Percentiles rank a stretch among this genome's conserved stretches.
Conservation (phyloP, 2,113 vertebrate species). For the Xerus inauris region DNA sequence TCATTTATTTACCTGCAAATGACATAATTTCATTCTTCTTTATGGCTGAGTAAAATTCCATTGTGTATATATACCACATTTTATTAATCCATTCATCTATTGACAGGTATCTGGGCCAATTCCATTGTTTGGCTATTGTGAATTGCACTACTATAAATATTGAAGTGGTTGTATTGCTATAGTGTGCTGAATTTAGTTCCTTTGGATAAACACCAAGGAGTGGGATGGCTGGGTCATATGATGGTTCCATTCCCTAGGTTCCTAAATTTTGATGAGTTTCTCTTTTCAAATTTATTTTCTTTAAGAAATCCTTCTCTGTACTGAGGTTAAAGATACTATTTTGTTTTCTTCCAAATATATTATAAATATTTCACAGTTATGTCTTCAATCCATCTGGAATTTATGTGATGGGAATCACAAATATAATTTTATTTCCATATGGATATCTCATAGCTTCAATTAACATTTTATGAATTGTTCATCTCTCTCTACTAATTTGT, state of each 20-base stretch:
- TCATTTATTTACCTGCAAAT: too few species aligned
- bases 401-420: slow-evolving; percentile 29
- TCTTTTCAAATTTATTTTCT: slow-evolving; percentile 18
- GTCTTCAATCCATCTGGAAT: slow-evolving; percentile 34
- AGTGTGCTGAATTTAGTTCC: too few species aligned
- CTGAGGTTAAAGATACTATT: not conserved
- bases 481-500: not conserved
- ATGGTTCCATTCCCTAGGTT: not conserved
- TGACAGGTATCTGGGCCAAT: too few species aligned
- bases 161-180: too few species aligned
- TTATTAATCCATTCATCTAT: too few species aligned
- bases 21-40: too few species aligned
- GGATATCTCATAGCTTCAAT: not conserved
- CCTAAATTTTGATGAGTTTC: slow-evolving; percentile 22
- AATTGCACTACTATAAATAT: too few species aligned
- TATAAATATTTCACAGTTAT: slow-evolving; percentile 54
- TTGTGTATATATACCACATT: too few species aligned
- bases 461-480: not conserved
- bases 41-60: too few species aligned
- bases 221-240: too few species aligned
- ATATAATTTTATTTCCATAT: slow-evolving; percentile 43
- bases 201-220: too few species aligned
- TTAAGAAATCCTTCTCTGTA: not conserved
- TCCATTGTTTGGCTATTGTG: too few species aligned
- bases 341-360: not conserved